phyloP scores from a whole-genome alignment of 2,113 vertebrate genomes.

The Zosterops hypoxanthus region DNA sequence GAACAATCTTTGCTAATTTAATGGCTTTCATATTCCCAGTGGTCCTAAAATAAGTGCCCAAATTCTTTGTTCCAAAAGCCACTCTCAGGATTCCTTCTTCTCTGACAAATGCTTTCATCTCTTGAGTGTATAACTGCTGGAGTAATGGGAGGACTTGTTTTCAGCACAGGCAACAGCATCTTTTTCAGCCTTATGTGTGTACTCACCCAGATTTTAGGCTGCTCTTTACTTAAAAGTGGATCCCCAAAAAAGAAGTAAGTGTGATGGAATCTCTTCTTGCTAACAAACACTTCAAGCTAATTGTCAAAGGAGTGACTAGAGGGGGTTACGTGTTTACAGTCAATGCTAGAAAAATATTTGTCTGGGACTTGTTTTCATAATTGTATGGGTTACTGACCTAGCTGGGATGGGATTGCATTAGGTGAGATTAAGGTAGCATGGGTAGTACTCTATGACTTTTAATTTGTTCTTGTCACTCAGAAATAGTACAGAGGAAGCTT shows the following conservation, averaged over 20 bases:
- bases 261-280: not conserved
- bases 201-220: not conserved
- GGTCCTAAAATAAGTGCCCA: not conserved
- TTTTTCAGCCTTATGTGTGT: not conserved
- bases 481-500: not conserved
- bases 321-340: not conserved
- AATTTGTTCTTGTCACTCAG: not conserved
- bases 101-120: not conserved
- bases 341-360: not conserved
- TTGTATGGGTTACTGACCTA: not conserved
- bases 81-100: not conserved
- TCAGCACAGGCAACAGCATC: not conserved
- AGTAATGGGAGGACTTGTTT: not conserved
- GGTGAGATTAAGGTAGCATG: not conserved
- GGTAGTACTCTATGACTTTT: not conserved
- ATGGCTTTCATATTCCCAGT: not conserved
- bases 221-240: not conserved
- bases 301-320: not conserved
- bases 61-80: not conserved
- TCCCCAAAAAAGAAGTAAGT: not conserved
- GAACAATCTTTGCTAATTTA: not conserved
- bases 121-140: not conserved
- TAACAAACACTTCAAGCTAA: not conserved
- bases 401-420: not conserved
- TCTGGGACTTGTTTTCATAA: not conserved